A percentile compares a stretch with the other conserved stretches of the same genome.
phyloP scores from a whole-genome alignment of 2,113 vertebrate genomes.

The Poeciliopsis prolifica region DNA sequence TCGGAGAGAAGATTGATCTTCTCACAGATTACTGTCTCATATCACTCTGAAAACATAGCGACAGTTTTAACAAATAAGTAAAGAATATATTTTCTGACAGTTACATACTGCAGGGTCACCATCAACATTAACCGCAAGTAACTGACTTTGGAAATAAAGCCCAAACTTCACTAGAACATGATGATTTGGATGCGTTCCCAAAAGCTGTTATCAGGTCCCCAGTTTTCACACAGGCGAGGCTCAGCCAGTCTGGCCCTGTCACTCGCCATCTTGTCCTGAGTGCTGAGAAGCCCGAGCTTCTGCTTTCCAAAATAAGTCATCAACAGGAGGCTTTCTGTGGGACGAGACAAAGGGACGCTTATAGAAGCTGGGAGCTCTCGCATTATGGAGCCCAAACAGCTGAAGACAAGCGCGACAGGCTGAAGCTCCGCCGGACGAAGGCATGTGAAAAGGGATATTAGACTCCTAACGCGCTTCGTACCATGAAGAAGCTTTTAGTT shows the following conservation, averaged over 20 bases:
- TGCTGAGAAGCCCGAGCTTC: slow-evolving; percentile 76
- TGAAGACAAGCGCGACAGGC: slow-evolving; percentile 76
- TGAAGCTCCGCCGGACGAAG: slow-evolving; percentile 58
- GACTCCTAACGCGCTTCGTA: slow-evolving; percentile 65
- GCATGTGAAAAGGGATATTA: slow-evolving; percentile 60
- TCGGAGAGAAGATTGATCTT: no score
- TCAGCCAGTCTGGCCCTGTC: slow-evolving; percentile 75
- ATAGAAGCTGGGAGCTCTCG: slow-evolving; percentile 70
- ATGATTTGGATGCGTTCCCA: slow-evolving; percentile 72
- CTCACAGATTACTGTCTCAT: no score
- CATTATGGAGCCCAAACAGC: slow-evolving; percentile 75
- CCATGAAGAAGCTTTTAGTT: slow-evolving; percentile 68
- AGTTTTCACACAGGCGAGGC: slow-evolving; percentile 81
- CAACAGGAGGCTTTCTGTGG: slow-evolving; percentile 75
- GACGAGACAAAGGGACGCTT: slow-evolving; percentile 65
- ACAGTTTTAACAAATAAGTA: no score
- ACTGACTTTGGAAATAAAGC: slow-evolving; percentile 5
- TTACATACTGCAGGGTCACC: not conserved
- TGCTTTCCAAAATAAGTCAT: slow-evolving; percentile 82
- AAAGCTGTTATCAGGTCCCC: slow-evolving; percentile 77
- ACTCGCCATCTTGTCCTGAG: slow-evolving; percentile 80
- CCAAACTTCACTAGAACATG: slow-evolving; percentile 42
- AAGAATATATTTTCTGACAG: no score
- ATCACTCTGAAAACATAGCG: no score
- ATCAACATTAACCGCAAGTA: not conserved